These are phyloP conservation scores for Gallinago undulata DNA, from an alignment of 2,113 vertebrate genomes.

Conservation along the genomic window DNA sequence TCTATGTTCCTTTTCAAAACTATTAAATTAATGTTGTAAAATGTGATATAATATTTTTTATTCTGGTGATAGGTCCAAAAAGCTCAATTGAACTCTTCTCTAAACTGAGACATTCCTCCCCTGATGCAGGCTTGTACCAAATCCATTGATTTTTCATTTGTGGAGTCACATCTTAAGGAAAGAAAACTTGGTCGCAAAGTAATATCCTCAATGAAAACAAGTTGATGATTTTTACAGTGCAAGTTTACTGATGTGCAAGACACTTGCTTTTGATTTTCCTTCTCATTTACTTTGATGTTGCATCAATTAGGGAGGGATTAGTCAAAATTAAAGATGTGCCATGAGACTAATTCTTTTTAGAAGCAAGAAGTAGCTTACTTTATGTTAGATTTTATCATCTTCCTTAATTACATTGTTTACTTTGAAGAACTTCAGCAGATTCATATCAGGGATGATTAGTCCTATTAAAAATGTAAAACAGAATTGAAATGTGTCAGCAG, in stretches of 20 bases:
- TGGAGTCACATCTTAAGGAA: background rate
- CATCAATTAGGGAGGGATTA: background rate
- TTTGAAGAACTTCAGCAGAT: background rate
- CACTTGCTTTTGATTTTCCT: background rate
- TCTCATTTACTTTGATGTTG: background rate
- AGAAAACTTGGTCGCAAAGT: background rate
- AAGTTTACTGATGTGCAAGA: background rate
- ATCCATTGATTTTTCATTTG: background rate
- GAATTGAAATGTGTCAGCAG: background rate
- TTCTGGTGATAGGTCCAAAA: background rate
- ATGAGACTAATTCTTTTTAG: background rate
- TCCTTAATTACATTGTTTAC: background rate
- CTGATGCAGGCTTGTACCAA: background rate
- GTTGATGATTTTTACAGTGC: background rate
- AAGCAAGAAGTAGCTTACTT: background rate
- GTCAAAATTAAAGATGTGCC: background rate
- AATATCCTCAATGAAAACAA: background rate
- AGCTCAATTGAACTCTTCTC: background rate
- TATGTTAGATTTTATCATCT: background rate
- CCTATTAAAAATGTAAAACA: background rate
- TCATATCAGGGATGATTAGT: background rate
- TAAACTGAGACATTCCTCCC: background rate
- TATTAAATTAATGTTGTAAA: background rate
- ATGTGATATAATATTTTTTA: background rate
- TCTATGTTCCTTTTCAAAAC: background rate